phyloP scores from a whole-genome alignment of 2,797 vertebrate species.

The Siniperca scherzeri region DNA sequence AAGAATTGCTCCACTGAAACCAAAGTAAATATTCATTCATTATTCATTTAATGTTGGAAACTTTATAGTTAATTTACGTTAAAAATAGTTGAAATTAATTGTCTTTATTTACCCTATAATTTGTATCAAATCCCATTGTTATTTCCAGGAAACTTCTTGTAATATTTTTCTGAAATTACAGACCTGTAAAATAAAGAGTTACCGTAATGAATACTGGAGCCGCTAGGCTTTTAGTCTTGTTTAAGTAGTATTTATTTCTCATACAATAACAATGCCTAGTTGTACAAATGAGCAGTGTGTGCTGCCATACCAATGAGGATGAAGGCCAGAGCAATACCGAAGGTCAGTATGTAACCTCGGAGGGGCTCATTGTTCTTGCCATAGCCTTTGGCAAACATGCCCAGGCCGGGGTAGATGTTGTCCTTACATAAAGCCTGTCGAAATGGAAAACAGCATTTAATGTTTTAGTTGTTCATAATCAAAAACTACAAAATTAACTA shows the following conservation, averaged over 20 bases:
- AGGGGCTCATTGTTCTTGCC: slow-evolving; percentile 99
- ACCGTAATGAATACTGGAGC: background rate
- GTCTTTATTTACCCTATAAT: background rate
- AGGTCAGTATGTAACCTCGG: slow-evolving; percentile 96
- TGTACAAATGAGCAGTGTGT: background rate
- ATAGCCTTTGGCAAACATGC: slow-evolving; percentile 96
- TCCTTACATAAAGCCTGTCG: slow-evolving; percentile 96
- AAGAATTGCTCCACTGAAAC: background rate
- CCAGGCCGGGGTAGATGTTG: slow-evolving; percentile 96
- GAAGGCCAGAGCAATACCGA: slow-evolving; percentile 95
- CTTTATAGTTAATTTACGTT: background rate
- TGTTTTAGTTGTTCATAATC: background rate
- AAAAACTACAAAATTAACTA: background rate
- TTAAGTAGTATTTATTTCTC: background rate
- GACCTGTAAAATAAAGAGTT: background rate
- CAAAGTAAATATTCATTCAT: background rate
- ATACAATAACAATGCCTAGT: background rate
- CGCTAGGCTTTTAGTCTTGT: background rate
- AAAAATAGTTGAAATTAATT: background rate
- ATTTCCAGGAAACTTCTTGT: background rate
- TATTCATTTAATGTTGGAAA: background rate
- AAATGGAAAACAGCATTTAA: background rate
- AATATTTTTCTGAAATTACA: background rate
- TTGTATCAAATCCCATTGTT: background rate
- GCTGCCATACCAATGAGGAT: slow-evolving; percentile 93